phyloP scores from a whole-genome alignment of 2,888 invertebrate species.

The Amiota minor region DNA sequence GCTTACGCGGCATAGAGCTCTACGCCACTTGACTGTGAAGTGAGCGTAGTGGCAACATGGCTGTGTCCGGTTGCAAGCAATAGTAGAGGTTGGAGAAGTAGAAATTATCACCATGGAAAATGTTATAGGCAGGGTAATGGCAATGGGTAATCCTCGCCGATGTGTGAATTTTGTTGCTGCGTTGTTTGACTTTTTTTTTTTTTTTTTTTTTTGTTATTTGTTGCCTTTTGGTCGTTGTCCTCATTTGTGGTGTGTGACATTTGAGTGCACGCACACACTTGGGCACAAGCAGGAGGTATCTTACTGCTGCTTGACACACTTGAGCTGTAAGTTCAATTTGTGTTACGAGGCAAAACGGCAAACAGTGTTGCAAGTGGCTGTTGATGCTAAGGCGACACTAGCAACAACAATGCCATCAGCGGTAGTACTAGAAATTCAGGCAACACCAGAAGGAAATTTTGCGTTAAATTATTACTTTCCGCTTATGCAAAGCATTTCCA shows the following conservation, averaged over 20 bases:
- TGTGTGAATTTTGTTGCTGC: conserved; percentile 38
- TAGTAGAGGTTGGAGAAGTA: conserved; percentile 11
- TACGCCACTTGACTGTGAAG: conserved; percentile 33
- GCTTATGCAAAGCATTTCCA: conserved; percentile 67
- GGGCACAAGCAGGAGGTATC: conserved; percentile 43
- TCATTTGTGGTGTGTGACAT: conserved; percentile 52
- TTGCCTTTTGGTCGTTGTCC: conserved; percentile 33
- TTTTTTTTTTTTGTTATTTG: background rate
- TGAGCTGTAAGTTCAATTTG: conserved; percentile 70
- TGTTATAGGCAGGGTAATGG: conserved; percentile 2
- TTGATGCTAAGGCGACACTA: conserved; percentile 15
- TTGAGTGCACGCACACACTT: conserved; percentile 53
- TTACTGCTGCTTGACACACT: conserved; percentile 32
- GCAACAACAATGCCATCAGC: conserved; percentile 37
- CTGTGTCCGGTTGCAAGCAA: conserved; percentile 13
- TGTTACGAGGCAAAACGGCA: conserved; percentile 43
- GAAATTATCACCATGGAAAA: background rate
- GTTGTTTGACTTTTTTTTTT: conserved; percentile 27
- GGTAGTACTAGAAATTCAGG: conserved; percentile 15
- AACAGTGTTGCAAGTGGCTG: conserved; percentile 44
- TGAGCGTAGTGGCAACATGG: conserved; percentile 11
- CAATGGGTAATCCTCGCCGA: conserved; percentile 36
- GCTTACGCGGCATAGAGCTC: conserved; percentile 41
- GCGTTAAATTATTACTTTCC: conserved; percentile 72
- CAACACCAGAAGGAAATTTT: conserved; percentile 67